phyloP scores from a whole-genome alignment of 2,888 invertebrate genomes.

The Cancer borealis region DNA sequence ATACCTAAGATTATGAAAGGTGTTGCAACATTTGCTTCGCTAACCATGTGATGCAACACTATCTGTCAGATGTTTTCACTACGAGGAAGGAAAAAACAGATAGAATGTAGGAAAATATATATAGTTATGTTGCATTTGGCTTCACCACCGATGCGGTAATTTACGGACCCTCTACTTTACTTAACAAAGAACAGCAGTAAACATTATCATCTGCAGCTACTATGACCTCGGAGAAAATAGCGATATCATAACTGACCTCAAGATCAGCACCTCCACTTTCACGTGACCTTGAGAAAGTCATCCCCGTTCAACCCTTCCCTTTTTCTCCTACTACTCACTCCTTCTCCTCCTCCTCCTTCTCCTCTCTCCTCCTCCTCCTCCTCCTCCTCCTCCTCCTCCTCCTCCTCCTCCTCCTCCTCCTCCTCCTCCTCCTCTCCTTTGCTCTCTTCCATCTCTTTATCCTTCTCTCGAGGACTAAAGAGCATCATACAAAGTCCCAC shows the following conservation, averaged over 20 bases:
- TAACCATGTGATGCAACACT: slow-evolving; percentile 7
- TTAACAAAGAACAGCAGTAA: not conserved
- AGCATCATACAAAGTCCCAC: not conserved
- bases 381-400: not conserved
- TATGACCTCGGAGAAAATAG: slow-evolving; percentile 12
- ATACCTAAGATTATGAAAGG: not conserved
- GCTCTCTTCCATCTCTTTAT: not conserved
- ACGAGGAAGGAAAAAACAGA: not conserved
- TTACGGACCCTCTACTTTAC: not conserved
- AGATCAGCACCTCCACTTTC: slow-evolving; percentile 46
- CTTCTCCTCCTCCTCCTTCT: not conserved
- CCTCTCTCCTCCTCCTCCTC: not conserved
- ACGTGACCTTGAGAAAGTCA: slow-evolving; percentile 45
- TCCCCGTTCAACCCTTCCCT: not conserved
- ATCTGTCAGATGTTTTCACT: not conserved
- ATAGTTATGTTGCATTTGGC: not conserved
- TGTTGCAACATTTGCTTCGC: slow-evolving; percentile 5
- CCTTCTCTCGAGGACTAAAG: not conserved
- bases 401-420: not conserved
- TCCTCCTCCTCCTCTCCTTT: not conserved
- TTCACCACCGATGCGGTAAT: not conserved
- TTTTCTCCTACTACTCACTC: not conserved
- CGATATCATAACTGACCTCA: slow-evolving; percentile 42
- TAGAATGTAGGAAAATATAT: not conserved
- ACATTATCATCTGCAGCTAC: not conserved